phyloP scores from a whole-genome alignment of 2,797 vertebrate genomes.

The Spheniscus humboldti region DNA sequence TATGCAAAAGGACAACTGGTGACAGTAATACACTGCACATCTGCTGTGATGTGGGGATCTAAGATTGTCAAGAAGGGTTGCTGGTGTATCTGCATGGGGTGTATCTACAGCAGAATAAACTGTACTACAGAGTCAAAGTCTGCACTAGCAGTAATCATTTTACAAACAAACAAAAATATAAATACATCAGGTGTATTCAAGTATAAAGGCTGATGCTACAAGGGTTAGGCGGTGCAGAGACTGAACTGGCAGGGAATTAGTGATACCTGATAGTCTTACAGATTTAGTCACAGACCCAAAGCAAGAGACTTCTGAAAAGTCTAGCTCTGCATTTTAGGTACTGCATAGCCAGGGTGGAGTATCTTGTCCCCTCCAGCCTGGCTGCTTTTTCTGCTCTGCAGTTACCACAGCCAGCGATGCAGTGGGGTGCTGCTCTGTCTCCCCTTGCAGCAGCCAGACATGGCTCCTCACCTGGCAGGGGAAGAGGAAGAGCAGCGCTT shows the following conservation, averaged over 20 bases:
- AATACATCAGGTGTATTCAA: background rate
- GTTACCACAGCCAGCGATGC: accelerated
- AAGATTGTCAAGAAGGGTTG: background rate
- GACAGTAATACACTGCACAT: background rate
- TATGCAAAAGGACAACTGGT: background rate
- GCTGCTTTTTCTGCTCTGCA: background rate
- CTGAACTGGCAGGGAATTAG: background rate
- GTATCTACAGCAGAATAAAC: background rate
- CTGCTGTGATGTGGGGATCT: background rate
- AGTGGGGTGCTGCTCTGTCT: background rate
- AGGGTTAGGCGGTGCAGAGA: background rate
- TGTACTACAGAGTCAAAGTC: background rate
- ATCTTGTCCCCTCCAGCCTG: background rate
- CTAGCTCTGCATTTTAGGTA: background rate
- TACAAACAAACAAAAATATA: background rate
- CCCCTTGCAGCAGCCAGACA: background rate
- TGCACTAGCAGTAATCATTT: background rate
- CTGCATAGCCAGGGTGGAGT: background rate
- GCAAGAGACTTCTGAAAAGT: background rate
- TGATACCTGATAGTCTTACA: background rate
- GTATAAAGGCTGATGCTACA: background rate
- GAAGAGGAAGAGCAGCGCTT: background rate
- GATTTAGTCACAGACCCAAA: background rate
- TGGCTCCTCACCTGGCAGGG: background rate
- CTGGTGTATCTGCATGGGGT: background rate